phyloP scores from a whole-genome alignment of 2,888 invertebrate genomes.

The Lymantria monacha region DNA sequence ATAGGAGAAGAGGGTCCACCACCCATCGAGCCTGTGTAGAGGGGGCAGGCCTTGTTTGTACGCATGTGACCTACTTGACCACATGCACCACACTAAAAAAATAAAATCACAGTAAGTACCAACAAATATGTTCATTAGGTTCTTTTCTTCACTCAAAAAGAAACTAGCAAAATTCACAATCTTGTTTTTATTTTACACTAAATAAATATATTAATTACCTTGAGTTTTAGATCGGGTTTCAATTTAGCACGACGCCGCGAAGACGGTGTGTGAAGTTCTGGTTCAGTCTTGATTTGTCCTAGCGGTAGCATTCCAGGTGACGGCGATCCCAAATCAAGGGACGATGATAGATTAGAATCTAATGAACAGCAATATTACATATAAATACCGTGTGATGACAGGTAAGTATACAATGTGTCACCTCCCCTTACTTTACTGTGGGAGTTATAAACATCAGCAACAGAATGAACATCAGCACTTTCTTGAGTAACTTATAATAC shows the following conservation, averaged over 20 bases:
- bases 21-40: constrained; percentile 87
- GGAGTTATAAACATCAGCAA: too few relatives aligned
- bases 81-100: constrained; percentile 95
- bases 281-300: constrained; percentile 77
- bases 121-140: neutral
- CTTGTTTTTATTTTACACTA: constrained; percentile 83
- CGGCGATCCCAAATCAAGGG: constrained; percentile 53
- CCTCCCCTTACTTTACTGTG: too few relatives aligned
- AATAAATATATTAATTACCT: constrained; percentile 46
- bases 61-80: constrained; percentile 92
- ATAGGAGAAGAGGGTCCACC: constrained; percentile 86
- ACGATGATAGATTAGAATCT: constrained; percentile 50
- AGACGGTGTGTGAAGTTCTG: constrained; percentile 83
- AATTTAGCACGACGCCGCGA: constrained; percentile 91
- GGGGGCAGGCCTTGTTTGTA: constrained; percentile 98
- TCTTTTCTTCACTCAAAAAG: neutral
- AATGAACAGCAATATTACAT: neutral
- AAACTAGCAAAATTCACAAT: neutral
- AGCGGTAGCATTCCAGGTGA: constrained; percentile 63
- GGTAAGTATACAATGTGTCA: too few relatives aligned
- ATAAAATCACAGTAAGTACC: neutral
- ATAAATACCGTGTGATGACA: too few relatives aligned
- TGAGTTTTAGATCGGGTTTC: constrained; percentile 93
- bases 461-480: too few relatives aligned
- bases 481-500: too few relatives aligned